These are phyloP conservation scores for Cichlasoma orientale DNA, from an alignment of 2,797 vertebrate genomes.

Conservation along the genomic window DNA sequence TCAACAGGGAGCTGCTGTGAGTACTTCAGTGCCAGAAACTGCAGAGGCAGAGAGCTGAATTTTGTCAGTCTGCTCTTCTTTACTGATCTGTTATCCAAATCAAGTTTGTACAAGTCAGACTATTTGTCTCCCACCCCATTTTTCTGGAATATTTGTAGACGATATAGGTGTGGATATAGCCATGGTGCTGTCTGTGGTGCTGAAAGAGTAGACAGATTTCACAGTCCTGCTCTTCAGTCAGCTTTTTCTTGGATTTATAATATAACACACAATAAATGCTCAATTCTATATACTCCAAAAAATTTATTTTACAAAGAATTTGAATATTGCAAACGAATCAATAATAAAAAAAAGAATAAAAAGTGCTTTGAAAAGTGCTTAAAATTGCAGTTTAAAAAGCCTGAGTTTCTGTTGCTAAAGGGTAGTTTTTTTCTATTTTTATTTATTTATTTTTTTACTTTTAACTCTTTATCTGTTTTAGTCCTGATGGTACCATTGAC, in stretches of 20 bases:
- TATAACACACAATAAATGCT: not conserved
- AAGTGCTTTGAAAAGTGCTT: not conserved
- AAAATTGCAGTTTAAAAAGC: not conserved
- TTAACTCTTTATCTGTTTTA: conserved; percentile 14
- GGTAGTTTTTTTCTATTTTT: too few species aligned
- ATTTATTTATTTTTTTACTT: not conserved
- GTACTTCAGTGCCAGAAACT: conserved; percentile 33
- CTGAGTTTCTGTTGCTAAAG: not conserved
- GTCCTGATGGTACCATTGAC: conserved; percentile 51
- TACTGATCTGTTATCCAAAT: not conserved
- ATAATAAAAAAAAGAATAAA: not conserved
- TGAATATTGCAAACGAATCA: not conserved
- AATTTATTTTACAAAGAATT: not conserved
- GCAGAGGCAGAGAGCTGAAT: not conserved
- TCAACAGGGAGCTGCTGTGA: conserved; percentile 86
- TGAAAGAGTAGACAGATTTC: not conserved
- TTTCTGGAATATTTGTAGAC: not conserved
- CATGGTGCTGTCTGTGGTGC: not conserved
- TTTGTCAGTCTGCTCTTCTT: not conserved
- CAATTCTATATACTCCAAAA: not conserved
- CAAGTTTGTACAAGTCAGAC: not conserved
- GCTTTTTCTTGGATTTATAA: not conserved
- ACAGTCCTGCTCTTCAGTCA: not conserved
- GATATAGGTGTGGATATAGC: not conserved
- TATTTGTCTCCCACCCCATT: not conserved